A percentile compares a stretch with the other conserved stretches of the same genome.
Conservation (phyloP, 2,113 vertebrate genomes). For the Laticauda laticaudata region DNA sequence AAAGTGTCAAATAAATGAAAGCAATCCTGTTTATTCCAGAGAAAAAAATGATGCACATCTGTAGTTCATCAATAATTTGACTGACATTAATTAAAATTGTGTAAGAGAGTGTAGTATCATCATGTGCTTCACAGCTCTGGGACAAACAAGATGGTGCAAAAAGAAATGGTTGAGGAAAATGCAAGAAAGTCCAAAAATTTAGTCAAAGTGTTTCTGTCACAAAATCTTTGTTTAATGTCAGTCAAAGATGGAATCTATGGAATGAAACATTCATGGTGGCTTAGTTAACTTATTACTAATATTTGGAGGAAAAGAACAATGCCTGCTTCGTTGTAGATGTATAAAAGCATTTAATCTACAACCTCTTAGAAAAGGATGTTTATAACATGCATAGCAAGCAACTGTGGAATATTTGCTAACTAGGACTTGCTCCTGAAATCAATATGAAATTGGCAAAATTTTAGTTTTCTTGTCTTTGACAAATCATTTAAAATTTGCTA, state of each 20-base stretch:
- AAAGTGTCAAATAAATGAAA: not conserved
- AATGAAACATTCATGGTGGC: not conserved
- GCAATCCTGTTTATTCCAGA: not conserved
- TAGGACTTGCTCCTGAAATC: not conserved
- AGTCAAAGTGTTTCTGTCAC: not conserved
- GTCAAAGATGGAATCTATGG: not conserved
- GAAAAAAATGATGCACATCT: not conserved
- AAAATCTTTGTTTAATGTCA: not conserved
- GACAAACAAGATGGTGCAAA: not conserved
- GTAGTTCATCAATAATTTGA: not conserved
- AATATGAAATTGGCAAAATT: no score
- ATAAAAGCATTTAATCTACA: not conserved
- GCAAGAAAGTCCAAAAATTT: not conserved
- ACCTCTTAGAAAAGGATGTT: not conserved
- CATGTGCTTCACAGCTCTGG: not conserved
- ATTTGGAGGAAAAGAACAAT: not conserved
- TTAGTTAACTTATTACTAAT: not conserved
- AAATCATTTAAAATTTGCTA: not conserved
- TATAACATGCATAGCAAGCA: not conserved
- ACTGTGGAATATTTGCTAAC: not conserved
- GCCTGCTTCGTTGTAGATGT: not conserved
- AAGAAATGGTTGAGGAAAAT: not conserved
- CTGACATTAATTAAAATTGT: not conserved
- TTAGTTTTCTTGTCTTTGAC: not conserved
- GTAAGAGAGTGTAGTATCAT: not conserved